phyloP scores from a whole-genome alignment of 2,113 vertebrate species.

The Bufo gargarizans region DNA sequence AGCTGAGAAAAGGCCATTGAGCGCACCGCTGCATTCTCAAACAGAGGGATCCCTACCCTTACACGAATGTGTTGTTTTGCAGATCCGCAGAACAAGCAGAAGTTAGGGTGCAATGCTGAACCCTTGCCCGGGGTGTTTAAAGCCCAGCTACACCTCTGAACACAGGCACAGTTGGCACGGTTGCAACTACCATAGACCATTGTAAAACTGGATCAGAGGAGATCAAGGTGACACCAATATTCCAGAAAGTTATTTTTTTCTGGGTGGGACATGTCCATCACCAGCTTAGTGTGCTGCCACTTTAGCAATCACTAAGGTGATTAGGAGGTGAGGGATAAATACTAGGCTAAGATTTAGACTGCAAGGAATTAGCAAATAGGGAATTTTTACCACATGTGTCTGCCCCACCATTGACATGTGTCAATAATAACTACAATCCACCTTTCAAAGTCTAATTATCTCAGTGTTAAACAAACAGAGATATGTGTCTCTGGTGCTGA shows the following conservation, averaged over 20 bases:
- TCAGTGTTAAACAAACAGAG: background rate
- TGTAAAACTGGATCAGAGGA: background rate
- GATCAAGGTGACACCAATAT: background rate
- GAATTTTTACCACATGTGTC: constrained; percentile 55
- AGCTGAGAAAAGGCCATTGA: too few relatives aligned
- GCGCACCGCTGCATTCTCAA: too few relatives aligned
- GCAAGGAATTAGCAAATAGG: constrained; percentile 34
- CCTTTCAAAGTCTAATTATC: constrained; percentile 25
- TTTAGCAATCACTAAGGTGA: constrained; percentile 49
- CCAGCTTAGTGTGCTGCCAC: constrained; percentile 45
- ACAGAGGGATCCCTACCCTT: too few relatives aligned
- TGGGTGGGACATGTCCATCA: constrained; percentile 51
- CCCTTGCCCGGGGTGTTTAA: too few relatives aligned
- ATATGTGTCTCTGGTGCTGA: constrained; percentile 1
- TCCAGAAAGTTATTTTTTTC: constrained; percentile 7
- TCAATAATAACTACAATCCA: constrained; percentile 42
- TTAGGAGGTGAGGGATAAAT: constrained; percentile 55
- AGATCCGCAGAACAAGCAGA: too few relatives aligned
- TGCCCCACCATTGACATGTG: constrained; percentile 38
- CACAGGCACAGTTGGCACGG: background rate
- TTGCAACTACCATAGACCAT: background rate
- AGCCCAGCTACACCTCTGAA: too few relatives aligned
- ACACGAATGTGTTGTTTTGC: too few relatives aligned
- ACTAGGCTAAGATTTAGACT: constrained; percentile 35
- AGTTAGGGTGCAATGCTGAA: too few relatives aligned